phyloP scores from a whole-genome alignment of 1,140 invertebrate genomes.

The Apis cerana region DNA sequence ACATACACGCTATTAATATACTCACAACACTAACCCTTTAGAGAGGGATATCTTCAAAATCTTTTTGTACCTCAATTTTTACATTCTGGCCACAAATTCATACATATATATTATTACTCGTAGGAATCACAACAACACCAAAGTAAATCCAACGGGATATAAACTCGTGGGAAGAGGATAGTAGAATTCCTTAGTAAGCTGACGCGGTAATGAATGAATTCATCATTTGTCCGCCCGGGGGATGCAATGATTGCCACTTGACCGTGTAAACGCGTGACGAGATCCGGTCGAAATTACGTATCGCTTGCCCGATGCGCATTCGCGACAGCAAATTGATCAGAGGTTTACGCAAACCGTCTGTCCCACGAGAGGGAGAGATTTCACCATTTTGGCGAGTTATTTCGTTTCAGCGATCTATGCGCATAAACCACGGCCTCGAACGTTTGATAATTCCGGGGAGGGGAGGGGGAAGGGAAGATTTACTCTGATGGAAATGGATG shows the following conservation, averaged over 20 bases:
- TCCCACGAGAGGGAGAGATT: background rate
- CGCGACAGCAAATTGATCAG: conserved; percentile 4
- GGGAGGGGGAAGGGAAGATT: background rate
- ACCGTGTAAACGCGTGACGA: conserved; percentile 19
- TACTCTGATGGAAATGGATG: background rate
- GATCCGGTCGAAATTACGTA: background rate
- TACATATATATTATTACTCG: too few species aligned
- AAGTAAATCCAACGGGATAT: too few species aligned
- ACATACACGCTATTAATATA: too few species aligned
- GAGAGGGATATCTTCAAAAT: too few species aligned
- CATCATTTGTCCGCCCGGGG: conserved; percentile 6
- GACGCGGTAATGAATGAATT: background rate
- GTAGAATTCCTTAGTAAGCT: too few species aligned
- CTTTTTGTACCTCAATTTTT: too few species aligned
- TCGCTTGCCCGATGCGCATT: background rate
- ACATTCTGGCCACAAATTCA: too few species aligned
- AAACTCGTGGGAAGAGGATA: background rate
- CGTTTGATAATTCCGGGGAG: background rate
- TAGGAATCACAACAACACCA: too few species aligned
- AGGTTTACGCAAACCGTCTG: background rate
- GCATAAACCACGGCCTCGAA: background rate
- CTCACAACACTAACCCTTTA: too few species aligned
- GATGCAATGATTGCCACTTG: conserved; percentile 14
- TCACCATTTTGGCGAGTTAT: background rate
- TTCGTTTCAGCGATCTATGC: background rate